Conservation (phyloP, 2,888 invertebrate species). For the Parasteatoda lunata region DNA sequence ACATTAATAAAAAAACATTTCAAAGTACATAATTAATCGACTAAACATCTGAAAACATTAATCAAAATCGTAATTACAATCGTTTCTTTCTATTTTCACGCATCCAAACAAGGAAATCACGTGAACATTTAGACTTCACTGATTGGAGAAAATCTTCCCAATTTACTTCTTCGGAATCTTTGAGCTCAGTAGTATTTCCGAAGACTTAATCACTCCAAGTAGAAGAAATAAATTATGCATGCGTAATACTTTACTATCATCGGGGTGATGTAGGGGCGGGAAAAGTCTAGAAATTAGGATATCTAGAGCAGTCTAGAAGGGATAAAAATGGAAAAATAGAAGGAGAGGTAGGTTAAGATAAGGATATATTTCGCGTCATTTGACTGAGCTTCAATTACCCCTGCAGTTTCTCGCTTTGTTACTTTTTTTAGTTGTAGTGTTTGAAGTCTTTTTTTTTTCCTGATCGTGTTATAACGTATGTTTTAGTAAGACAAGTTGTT, state of each 20-base stretch:
- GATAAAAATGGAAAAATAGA: background rate
- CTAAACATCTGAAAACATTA: too few relatives aligned
- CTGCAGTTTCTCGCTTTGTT: background rate
- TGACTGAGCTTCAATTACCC: constrained; percentile 8
- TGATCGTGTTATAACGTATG: background rate
- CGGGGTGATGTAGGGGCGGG: background rate
- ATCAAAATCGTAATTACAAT: too few relatives aligned
- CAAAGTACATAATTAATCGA: too few relatives aligned
- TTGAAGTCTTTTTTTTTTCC: background rate
- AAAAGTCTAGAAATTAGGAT: too few relatives aligned
- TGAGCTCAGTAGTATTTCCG: too few relatives aligned
- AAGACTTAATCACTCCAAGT: constrained; percentile 21
- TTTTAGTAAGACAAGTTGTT: background rate
- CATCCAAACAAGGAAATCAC: too few relatives aligned
- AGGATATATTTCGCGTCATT: background rate
- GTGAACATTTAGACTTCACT: too few relatives aligned
- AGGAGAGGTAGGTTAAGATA: background rate
- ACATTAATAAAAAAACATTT: too few relatives aligned
- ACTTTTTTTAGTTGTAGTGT: background rate
- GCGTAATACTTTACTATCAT: constrained; percentile 6
- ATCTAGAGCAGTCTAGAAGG: too few relatives aligned
- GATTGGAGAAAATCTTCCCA: too few relatives aligned
- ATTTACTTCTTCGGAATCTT: too few relatives aligned
- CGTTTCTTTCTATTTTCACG: too few relatives aligned
- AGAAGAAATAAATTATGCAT: constrained; percentile 38